Evolutionary conservation across 2,888 invertebrate species (phyloP), one percentile per base, ranked within the genome.

Genomic region (Cephus sareptanus): DNA sequence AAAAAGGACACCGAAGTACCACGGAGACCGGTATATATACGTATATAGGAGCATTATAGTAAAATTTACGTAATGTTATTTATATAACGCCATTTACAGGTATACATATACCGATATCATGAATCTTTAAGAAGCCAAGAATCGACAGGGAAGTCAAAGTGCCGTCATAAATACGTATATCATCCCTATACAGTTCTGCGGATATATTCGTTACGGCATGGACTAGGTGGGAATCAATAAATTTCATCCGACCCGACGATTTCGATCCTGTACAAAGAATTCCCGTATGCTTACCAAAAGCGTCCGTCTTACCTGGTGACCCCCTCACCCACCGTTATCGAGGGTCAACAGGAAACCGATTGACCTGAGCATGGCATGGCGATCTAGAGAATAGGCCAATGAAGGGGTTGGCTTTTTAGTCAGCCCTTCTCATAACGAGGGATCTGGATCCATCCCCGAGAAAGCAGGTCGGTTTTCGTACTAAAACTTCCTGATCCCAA

Each of bases 11-110:
- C 30, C 11, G 15, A 1, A 23, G 40, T 9, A 40, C 1, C 15
- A 23, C 15, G 6, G 15, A 6, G 1, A 40, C 1, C 1, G 15
- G 6, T 34, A 9, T 34, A 9, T 13, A n/a, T 34, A 30, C 13
- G 1, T 30, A 31, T 34, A 40, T 37, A 15, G 23, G 69, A 70
- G 34, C 30, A 73, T 69, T 78, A 69, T 76, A 75, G 68, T 73
- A 76, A 73, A 78, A 78, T 78, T 78, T 78, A 68, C 69, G 73
- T 12, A 30, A 68, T 2, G 71, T 76, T 76, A 76, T 78, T 76
- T 73, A 76, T 76, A 68, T 73, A 70, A 15, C 68, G 75, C 12
- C 34, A 75, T 75, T 77, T 77, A 75, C 37, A 74, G 69, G 69
- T 31, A 74, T 40, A 35, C n/a, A n/a, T 74, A 74, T 74, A 74